Base-by-base conservation (phyloP, 30 jellyfish, hydroid and myxozoan species). In the Mastigias papua region DNA sequence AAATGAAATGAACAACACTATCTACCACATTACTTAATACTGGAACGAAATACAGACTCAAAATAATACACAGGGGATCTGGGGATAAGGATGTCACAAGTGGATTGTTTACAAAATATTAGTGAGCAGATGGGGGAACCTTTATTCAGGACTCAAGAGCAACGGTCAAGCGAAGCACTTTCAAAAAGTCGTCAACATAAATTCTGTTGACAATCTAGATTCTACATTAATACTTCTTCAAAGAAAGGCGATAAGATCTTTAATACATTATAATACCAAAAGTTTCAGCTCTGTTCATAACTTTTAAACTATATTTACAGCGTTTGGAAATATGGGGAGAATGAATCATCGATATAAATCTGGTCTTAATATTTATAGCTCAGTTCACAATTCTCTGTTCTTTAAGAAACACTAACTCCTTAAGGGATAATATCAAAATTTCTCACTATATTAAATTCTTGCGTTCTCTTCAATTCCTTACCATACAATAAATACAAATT, bases 401-500 rank as follows among this genome's bases (percentile, higher is more conserved):
- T n/a, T n/a, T n/a, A n/a, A n/a, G n/a, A n/a, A n/a, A n/a, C n/a
- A n/a, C n/a, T n/a, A n/a, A n/a, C n/a, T n/a, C n/a, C n/a, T n/a
- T n/a, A n/a, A n/a, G n/a, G n/a, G 54, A 37, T 37, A 37, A 37
- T 37, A 37, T 3, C n/a, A 37, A 37, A 11, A 11, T 37, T 37
- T 51, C 25, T 5, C 25, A 21, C 23, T 51, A 5, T 5, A 51
- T 8, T 51, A 51, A 5, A 51, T 5, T 51, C 67, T 10, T 10
- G 16, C 67, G 4, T 11, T 37, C 25, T 51, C 67, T 51, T 16
- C 25, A n/a, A 8, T 21, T 21, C 2, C 2, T 51, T 51, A 51
- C 67, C 25, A 51, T 51, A 51, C 67, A 51, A 51, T 51, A 51
- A 51, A 51, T 51, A 51, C 67, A 51, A 51, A 51, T 17, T 51